Evolutionary conservation across 1,140 invertebrate genomes (phyloP), one percentile per base, ranked within the genome.

Genomic region (Drosophila azteca): DNA sequence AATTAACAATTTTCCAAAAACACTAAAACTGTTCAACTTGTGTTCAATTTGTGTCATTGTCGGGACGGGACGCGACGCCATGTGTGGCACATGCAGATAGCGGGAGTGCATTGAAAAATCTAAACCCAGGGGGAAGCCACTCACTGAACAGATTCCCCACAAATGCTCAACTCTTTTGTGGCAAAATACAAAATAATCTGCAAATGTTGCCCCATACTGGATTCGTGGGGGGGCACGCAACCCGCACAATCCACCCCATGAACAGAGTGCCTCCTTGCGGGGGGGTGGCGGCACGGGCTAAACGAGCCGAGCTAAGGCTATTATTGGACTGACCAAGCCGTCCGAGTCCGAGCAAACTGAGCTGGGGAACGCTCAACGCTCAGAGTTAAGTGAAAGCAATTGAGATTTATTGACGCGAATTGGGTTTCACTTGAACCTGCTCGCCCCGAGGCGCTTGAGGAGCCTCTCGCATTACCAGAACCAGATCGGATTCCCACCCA

Each of bases 371-470:
- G 64, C 60, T 35, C 43, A 60, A 60, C 58, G 58, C 70, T 72
- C 60, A 77, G 58, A 69, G 80, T 90, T 90, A 90, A 90, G 87
- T 90, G 87, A 90, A 90, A 90, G 87, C 87, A 90, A 90, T 87
- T 90, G 76, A 83, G 87, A 81, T 90, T 90, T 90, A 90, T 83
- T 90, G 80, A 81, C 61, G 76, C 81, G 79, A 79, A 74, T 90
- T 82, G 66, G 78, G 81, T 90, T 90, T 83, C 76, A 83, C 68
- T 88, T 88, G 83, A 88, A 83, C 84, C 64, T 45, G 26, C 43
- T 64, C 69, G 66, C 67, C 79, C 45, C 61, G 51, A 55, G 64
- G 62, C 63, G 65, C 65, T 82, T 60, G 66, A 62, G 72, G 60
- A 45, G 29, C 53, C 63, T 65, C 63, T 90, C 71, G 53, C 43